Percentiles rank a stretch among this genome's conserved stretches.
These are phyloP conservation scores for Apeira syringaria DNA, from an alignment of 2,888 invertebrate species.

Conservation along the genomic window DNA sequence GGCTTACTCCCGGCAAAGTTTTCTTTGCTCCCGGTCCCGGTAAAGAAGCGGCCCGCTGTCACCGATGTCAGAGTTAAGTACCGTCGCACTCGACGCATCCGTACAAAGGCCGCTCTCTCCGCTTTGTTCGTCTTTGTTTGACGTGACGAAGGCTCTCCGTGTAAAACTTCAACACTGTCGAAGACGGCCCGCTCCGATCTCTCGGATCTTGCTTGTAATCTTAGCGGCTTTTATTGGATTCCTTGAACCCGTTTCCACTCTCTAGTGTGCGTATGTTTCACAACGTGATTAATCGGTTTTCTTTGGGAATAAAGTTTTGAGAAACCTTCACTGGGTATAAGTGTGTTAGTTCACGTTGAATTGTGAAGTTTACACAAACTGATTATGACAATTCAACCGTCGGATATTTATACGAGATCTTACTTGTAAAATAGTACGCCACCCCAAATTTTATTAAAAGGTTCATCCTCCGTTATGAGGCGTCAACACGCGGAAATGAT, in stretches of 20 bases:
- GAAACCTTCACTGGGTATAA: not conserved
- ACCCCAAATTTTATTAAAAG: conserved; percentile 48
- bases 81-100: conserved; percentile 63
- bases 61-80: conserved; percentile 73
- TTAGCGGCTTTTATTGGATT: conserved; percentile 45
- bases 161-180: conserved; percentile 60
- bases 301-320: conserved; percentile 3
- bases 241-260: conserved; percentile 29
- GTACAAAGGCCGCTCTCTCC: conserved; percentile 76
- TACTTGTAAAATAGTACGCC: conserved; percentile 14
- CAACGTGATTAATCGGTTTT: conserved; percentile 33
- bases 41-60: conserved; percentile 38
- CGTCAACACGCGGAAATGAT: conserved; percentile 70
- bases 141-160: conserved; percentile 58
- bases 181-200: conserved; percentile 38
- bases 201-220: conserved; percentile 42
- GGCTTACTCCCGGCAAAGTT: too few relatives aligned
- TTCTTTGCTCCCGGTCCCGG: conserved; percentile 28
- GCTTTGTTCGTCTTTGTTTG: conserved; percentile 81
- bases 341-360: conserved; percentile 1
- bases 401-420: conserved; percentile 8
- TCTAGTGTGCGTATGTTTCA: conserved; percentile 16
- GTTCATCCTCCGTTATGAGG: conserved; percentile 55
- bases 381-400: conserved; percentile 10
- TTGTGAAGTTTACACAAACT: not conserved